Conservation (phyloP, 1,140 invertebrate species). For the Drosophila varians region DNA sequence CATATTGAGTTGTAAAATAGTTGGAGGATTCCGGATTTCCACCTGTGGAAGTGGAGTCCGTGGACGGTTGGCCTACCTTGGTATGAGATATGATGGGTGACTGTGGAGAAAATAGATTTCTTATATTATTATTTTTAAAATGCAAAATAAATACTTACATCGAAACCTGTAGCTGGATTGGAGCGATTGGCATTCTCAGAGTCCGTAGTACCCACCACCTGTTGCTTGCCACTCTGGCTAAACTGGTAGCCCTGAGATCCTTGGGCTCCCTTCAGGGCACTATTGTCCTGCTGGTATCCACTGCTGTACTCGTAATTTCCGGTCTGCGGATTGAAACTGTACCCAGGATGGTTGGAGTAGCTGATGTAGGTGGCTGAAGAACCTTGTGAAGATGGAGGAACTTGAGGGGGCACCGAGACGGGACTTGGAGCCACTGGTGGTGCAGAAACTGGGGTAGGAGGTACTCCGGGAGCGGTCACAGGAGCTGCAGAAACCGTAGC, state of each 20-base stretch:
- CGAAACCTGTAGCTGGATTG: constrained; percentile 72
- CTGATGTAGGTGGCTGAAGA: constrained; percentile 41
- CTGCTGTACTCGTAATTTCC: constrained; percentile 78
- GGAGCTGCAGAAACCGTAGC: background rate
- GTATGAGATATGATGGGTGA: constrained; percentile 77
- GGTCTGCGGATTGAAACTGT: constrained; percentile 76
- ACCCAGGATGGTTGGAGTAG: constrained; percentile 79
- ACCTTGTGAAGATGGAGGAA: background rate
- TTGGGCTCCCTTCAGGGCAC: constrained; percentile 21
- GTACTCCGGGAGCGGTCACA: background rate
- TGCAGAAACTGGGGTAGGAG: background rate
- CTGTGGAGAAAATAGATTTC: constrained; percentile 13
- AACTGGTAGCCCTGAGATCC: constrained; percentile 60
- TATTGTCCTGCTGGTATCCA: constrained; percentile 71
- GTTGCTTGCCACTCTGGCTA: constrained; percentile 67
- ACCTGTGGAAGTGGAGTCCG: background rate
- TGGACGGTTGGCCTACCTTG: constrained; percentile 35
- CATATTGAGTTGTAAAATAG: constrained; percentile 74
- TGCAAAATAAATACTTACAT: constrained; percentile 50
- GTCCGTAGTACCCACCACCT: constrained; percentile 65
- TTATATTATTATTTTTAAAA: too few species aligned
- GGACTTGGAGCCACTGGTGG: background rate
- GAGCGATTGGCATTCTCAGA: constrained; percentile 66
- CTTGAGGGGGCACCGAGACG: background rate
- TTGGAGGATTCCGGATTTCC: constrained; percentile 24